Evolutionary conservation across 2,888 invertebrate species (phyloP), one percentile per base, ranked within the genome.

Genomic region (Cryptophagus acutangulus): DNA sequence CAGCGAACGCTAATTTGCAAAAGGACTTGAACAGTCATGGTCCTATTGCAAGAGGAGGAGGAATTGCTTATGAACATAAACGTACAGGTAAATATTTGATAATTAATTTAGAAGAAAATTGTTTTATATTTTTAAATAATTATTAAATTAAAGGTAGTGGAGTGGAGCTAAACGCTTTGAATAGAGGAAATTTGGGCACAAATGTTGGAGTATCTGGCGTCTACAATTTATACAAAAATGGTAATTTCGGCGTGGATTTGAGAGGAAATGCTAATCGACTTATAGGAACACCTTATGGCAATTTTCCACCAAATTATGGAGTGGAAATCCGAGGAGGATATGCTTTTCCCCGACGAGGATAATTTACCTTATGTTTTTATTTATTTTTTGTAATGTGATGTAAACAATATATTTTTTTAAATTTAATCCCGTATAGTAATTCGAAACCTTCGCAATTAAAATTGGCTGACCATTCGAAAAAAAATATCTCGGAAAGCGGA

Each of bases 291-390:
- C 38, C 38, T 8, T 13, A 17, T 2, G 38, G 38, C 10, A 16
- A 28, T 3, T 16, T 28, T 9, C 20, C 38, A 1, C 38, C 38
- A 17, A 30, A 30, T 4, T 12, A n/a, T 6, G 38, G 38, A 31
- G 38, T 33, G 33, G 33, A 33, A 33, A 36, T 36, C 14, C 20
- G 26, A 6, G 36, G 36, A 6, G 36, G 36, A 24, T 36, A 36
- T 10, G 36, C 36, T 24, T 36, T 36, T 15, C 36, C 36, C 13
- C 24, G 15, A 26, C 8, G 15, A 36, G 10, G 24, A 8, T 20
- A 20, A 20, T 20, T 6, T 8, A n/a, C n/a, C n/a, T n/a, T n/a
- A n/a, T n/a, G n/a, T n/a, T n/a, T n/a, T n/a, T n/a, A n/a, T n/a
- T n/a, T n/a, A n/a, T n/a, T n/a, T n/a, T n/a, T n/a, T n/a, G n/a